A percentile compares a stretch with the other conserved stretches of the same genome.
phyloP scores from a whole-genome alignment of 92 coral and sea anemone species.

The Epizoanthus scotinus region DNA sequence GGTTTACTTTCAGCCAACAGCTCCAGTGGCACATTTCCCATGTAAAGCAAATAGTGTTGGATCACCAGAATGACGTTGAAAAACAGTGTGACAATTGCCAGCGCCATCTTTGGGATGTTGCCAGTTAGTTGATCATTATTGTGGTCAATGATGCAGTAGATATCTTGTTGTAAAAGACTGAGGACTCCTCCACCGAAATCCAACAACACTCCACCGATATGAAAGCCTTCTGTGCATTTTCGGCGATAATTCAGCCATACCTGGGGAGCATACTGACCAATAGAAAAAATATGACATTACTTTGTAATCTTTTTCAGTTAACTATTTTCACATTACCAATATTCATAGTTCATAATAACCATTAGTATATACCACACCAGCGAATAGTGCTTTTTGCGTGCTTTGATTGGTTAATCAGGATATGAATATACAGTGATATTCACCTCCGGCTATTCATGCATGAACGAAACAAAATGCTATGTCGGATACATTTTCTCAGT shows the following conservation, averaged over 20 bases:
- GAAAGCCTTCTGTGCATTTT: conserved; percentile 85
- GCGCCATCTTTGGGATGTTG: conserved; percentile 81
- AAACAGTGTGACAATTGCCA: conserved; percentile 62
- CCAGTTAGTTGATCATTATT: conserved; percentile 78
- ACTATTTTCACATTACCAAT: no score
- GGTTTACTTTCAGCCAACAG: conserved; percentile 44
- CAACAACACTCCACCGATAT: conserved; percentile 80
- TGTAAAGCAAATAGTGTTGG: conserved; percentile 76
- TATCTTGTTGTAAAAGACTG: conserved; percentile 77
- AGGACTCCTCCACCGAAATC: conserved; percentile 86
- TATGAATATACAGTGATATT: no score
- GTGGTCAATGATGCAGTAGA: conserved; percentile 77
- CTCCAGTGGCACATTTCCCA: conserved; percentile 61
- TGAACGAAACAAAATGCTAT: no score
- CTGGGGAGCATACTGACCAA: conserved; percentile 72
- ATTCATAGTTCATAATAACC: no score
- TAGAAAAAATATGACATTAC: not conserved
- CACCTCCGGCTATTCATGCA: no score
- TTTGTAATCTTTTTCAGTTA: no score
- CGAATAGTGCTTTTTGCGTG: no score
- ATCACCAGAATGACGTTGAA: conserved; percentile 69
- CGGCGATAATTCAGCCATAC: conserved; percentile 82
- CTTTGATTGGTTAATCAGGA: no score
- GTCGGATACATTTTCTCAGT: no score
- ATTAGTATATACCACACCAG: no score